Evolutionary conservation across 2,888 invertebrate species (phyloP).

Genomic region (Eupsilia transversa): DNA sequence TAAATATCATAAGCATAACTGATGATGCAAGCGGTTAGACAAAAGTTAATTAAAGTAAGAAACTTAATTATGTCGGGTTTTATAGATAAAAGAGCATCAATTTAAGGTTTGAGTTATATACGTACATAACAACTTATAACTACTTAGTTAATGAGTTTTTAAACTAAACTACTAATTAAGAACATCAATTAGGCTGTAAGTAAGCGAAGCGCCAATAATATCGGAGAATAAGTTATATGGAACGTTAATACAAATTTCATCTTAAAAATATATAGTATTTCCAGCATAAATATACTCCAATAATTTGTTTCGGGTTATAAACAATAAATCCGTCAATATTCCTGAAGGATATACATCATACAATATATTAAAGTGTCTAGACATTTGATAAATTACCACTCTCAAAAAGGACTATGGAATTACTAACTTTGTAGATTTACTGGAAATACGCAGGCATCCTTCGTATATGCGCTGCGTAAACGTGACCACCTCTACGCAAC

Average conservation of each 20-base stretch:
- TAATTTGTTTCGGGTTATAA: conserved; percentile 36
- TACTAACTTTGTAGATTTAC: conserved; percentile 21
- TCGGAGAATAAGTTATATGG: neutral
- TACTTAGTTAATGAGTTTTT: too few relatives aligned
- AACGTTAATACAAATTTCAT: conserved; percentile 24
- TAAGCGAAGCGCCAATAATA: conserved; percentile 6
- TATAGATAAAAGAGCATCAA: neutral
- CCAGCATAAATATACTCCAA: conserved; percentile 18
- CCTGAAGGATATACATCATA: conserved; percentile 28
- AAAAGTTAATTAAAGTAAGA: neutral
- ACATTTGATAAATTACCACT: conserved; percentile 42
- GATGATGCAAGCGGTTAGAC: neutral
- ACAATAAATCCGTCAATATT: conserved; percentile 51
- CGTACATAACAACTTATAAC: too few relatives aligned
- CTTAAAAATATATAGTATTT: conserved; percentile 20
- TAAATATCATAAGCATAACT: too few relatives aligned
- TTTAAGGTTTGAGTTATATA: too few relatives aligned
- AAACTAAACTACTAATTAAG: too few relatives aligned
- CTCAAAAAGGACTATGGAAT: conserved; percentile 15
- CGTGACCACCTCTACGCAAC: neutral
- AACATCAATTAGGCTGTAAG: conserved; percentile 4
- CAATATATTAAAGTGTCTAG: conserved; percentile 44
- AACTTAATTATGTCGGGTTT: neutral
- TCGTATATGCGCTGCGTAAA: neutral
- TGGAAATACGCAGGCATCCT: neutral